Evolutionary conservation across 2,888 invertebrate genomes (phyloP).

Genomic region (Hermaeophaga mercurialis): DNA sequence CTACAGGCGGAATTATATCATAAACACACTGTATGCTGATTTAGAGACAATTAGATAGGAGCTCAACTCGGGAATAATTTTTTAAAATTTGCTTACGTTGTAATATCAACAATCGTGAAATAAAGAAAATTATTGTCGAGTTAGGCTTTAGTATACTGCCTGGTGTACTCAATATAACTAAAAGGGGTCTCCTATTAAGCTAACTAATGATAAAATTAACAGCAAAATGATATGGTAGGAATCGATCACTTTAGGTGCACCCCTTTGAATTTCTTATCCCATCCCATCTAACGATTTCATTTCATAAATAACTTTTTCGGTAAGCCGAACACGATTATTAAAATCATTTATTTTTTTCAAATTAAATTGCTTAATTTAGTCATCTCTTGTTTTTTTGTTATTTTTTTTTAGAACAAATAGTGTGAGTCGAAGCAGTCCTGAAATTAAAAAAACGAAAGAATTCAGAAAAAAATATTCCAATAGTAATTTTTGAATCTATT

Average conservation of each 20-base stretch:
- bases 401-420: background rate
- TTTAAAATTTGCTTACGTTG: background rate
- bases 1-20: background rate
- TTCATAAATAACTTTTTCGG: background rate
- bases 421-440: too few species aligned
- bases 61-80: background rate
- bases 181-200: background rate
- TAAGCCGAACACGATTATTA: background rate
- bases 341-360: background rate
- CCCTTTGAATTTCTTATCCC: background rate
- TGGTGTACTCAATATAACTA: background rate
- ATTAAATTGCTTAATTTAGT: too few species aligned
- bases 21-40: background rate
- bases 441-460: background rate
- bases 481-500: too few species aligned
- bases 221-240: slow-evolving; percentile 18
- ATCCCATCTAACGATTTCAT: background rate
- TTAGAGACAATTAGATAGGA: background rate
- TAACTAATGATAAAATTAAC: slow-evolving; percentile 12
- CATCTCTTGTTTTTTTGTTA: background rate
- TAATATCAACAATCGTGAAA: background rate
- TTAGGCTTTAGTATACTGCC: background rate
- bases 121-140: background rate
- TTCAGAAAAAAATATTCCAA: too few species aligned
- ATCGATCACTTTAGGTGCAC: background rate